Base-by-base conservation (phyloP, 2,888 invertebrate species). In the Cheilosia vernalis region DNA sequence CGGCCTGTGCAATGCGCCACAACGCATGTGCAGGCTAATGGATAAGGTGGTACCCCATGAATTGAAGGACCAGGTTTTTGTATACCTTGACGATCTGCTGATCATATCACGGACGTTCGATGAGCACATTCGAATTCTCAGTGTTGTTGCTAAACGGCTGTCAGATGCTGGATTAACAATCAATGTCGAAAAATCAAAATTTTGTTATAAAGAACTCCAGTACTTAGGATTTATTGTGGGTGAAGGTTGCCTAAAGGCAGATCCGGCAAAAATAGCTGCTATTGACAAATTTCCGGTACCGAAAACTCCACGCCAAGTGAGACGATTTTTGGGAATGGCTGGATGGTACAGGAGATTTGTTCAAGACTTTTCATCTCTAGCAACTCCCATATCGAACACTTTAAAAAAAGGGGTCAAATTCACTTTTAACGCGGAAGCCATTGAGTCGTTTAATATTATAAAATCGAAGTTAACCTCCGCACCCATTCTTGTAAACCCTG, bases 311-410 rank as follows among this genome's bases (percentile, higher is more conserved):
- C 70, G 72, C 15, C 78, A 87, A 53, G 69, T 87, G 4, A 42
- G 79, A 9, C 27, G 86, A 5, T 87, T 88, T 47, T 42, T 88
- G 3, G 86, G 87, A 15, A 87, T 84, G 77, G 69, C 83, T 1
- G 87, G 88, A 5, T 88, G 87, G 78, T 87, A 37, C 13, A 3
- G 37, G 37, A 37, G 37, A 37, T 37, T 37, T 37, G 37, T 37
- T 37, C 37, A 37, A 85, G 77, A 83, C 33, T 87, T 56, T 63
- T 84, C 87, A 4, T 19, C 77, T 2, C 10, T 87, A 1, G 80
- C 87, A 0, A 60, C 83, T 0, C 81, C 83, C 2, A 56, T 87
- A 27, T 84, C 87, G 1, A 58, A 88, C 33, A 44, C 78, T 1
- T 61, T 86, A 9, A 83, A 78, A 17, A 82, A 76, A 21, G 21